Percentiles rank a stretch among this genome's conserved stretches.
Evolutionary conservation across 2,113 vertebrate species (phyloP).

Genomic region (Platysteira castanea): DNA sequence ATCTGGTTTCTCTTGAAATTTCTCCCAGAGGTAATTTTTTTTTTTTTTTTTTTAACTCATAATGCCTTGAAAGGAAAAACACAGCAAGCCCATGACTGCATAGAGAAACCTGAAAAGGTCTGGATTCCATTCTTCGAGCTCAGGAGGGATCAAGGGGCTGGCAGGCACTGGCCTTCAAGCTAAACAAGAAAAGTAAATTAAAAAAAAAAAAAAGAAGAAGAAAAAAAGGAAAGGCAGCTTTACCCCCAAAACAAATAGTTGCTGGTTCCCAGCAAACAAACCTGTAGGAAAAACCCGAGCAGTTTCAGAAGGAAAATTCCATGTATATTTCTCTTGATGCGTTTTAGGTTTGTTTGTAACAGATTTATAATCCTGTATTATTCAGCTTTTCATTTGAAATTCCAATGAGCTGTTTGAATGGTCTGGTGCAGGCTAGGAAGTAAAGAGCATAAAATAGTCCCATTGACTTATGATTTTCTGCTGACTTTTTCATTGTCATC

Average conservation of each 20-base stretch:
- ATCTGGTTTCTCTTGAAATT: background rate
- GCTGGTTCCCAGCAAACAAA: constrained; percentile 42
- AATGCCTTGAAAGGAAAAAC: background rate
- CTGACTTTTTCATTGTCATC: constrained; percentile 47
- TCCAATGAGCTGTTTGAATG: constrained; percentile 70
- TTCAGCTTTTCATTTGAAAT: constrained; percentile 77
- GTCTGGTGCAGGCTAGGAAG: constrained; percentile 50
- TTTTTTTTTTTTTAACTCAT: background rate
- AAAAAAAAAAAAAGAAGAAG: background rate
- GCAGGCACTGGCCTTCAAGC: background rate
- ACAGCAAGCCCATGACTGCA: background rate
- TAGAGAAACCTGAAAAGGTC: background rate
- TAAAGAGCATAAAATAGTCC: constrained; percentile 61
- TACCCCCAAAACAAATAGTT: constrained; percentile 26
- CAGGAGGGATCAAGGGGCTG: background rate
- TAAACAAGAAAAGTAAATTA: background rate
- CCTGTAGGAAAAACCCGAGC: background rate
- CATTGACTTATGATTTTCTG: constrained; percentile 59
- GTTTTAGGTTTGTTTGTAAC: constrained; percentile 68
- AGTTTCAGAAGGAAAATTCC: constrained; percentile 63
- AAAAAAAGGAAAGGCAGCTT: background rate
- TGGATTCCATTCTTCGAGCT: background rate
- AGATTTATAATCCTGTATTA: constrained; percentile 71
- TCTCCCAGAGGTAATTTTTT: background rate
- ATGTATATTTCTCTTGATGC: constrained; percentile 65